These are phyloP conservation scores for Drosophila sp. DNA, from an alignment of 1,140 invertebrate species.

Conservation along the genomic window DNA sequence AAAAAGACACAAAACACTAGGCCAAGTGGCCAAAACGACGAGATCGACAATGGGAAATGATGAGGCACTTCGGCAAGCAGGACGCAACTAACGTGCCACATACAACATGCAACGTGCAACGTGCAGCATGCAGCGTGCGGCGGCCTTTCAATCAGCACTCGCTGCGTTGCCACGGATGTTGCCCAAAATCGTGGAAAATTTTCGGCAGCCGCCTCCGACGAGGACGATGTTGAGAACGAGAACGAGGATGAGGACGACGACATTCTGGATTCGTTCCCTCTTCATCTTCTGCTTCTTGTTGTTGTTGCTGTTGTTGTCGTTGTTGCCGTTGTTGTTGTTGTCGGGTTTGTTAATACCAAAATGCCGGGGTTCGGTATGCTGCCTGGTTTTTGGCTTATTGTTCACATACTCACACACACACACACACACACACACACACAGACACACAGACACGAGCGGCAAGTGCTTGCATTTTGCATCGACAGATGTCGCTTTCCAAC, in stretches of 20 bases:
- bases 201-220: slow-evolving; percentile 46
- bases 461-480: slow-evolving; percentile 40
- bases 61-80: slow-evolving; percentile 30
- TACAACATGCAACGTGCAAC: too few relatives aligned
- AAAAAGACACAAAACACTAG: slow-evolving; percentile 6
- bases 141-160: slow-evolving; percentile 40
- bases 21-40: slow-evolving; percentile 24
- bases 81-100: background rate
- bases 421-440: slow-evolving; percentile 20
- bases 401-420: slow-evolving; percentile 23
- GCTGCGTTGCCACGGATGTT: slow-evolving; percentile 41
- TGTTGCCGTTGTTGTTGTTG: slow-evolving; percentile 21
- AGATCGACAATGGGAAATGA: slow-evolving; percentile 22
- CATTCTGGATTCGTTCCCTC: slow-evolving; percentile 30
- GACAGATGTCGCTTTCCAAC: slow-evolving; percentile 45
- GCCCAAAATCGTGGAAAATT: slow-evolving; percentile 64
- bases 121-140: background rate
- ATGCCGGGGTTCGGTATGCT: slow-evolving; percentile 24
- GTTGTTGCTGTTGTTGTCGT: slow-evolving; percentile 10
- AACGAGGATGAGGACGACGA: slow-evolving; percentile 8
- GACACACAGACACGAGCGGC: background rate
- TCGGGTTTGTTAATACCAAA: slow-evolving; percentile 43
- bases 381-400: slow-evolving; percentile 37
- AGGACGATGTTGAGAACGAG: slow-evolving; percentile 10
- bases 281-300: slow-evolving; percentile 7